Conservation (phyloP, 2,113 vertebrate species). For the Callionymus lyra region DNA sequence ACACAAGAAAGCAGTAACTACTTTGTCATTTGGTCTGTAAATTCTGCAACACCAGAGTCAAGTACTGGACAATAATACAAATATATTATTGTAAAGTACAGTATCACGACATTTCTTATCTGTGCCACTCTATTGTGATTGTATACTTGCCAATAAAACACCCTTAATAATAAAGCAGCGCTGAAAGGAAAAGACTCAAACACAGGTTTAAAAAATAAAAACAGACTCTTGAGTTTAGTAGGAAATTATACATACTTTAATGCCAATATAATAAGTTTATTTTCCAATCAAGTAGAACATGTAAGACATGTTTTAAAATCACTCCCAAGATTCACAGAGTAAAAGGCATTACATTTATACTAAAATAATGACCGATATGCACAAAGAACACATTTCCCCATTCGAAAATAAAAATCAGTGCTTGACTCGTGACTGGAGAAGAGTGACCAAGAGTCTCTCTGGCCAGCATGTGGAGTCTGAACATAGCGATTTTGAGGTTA, state of each 20-base stretch:
- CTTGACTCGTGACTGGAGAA: slow-evolving; percentile 39
- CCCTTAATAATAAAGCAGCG: too few species aligned
- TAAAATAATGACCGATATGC: slow-evolving; percentile 59
- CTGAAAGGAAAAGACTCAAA: too few species aligned
- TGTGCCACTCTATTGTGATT: too few species aligned
- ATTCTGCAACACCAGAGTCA: too few species aligned
- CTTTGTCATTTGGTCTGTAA: too few species aligned
- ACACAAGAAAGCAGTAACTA: too few species aligned
- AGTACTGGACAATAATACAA: too few species aligned
- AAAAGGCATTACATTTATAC: slow-evolving; percentile 54
- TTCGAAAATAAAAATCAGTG: slow-evolving; percentile 59
- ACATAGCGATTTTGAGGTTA: slow-evolving; percentile 26
- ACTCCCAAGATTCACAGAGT: slow-evolving; percentile 60
- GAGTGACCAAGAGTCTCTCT: slow-evolving; percentile 25
- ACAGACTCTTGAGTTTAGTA: slow-evolving; percentile 16
- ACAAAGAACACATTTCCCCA: slow-evolving; percentile 35
- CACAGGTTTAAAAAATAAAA: neutral
- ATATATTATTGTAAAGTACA: too few species aligned
- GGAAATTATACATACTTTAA: slow-evolving; percentile 52
- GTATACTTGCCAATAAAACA: too few species aligned
- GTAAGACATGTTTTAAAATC: slow-evolving; percentile 59
- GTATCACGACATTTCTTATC: too few species aligned
- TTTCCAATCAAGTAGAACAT: slow-evolving; percentile 66
- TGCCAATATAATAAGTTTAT: slow-evolving; percentile 64
- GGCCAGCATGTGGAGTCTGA: slow-evolving; percentile 26